A percentile compares a stretch with the other conserved stretches of the same genome.
These are phyloP conservation scores for Torymus aiolomorphi DNA, from an alignment of 2,888 invertebrate species.

Conservation along the genomic window DNA sequence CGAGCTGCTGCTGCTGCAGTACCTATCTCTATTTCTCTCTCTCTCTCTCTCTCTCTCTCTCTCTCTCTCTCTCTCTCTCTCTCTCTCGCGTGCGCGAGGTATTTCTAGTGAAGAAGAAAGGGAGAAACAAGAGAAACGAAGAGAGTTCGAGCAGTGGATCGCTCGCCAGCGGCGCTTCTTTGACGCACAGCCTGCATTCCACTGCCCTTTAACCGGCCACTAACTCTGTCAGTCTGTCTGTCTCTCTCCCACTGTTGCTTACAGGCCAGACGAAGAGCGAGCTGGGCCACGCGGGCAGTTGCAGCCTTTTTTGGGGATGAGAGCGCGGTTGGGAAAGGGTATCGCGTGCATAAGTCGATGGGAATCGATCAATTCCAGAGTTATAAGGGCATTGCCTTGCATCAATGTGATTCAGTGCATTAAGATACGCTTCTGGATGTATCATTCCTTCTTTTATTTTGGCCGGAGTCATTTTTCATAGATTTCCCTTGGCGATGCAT, in stretches of 20 bases:
- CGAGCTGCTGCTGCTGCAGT: no score
- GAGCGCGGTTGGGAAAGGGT: no score
- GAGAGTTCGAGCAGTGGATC: not conserved
- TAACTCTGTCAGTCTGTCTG: conserved; percentile 41
- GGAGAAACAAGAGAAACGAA: not conserved
- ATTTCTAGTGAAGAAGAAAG: conserved; percentile 19
- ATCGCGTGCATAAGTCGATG: no score
- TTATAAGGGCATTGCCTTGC: no score
- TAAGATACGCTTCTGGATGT: no score
- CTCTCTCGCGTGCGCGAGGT: not conserved
- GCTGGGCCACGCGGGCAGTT: no score
- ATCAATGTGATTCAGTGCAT: no score
- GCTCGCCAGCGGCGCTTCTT: conserved; percentile 41
- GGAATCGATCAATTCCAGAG: no score
- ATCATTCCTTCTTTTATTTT: no score
- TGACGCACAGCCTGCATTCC: conserved; percentile 48
- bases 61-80: not conserved
- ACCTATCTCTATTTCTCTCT: not conserved
- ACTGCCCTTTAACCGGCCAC: conserved; percentile 46
- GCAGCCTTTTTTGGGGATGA: no score
- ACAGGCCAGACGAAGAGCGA: not conserved
- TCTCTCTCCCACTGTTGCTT: not conserved
- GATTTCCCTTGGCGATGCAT: no score
- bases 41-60: not conserved
- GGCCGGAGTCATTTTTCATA: no score